Conservation (phyloP, 1,140 invertebrate species). For the Lutraria rhynchaena region DNA sequence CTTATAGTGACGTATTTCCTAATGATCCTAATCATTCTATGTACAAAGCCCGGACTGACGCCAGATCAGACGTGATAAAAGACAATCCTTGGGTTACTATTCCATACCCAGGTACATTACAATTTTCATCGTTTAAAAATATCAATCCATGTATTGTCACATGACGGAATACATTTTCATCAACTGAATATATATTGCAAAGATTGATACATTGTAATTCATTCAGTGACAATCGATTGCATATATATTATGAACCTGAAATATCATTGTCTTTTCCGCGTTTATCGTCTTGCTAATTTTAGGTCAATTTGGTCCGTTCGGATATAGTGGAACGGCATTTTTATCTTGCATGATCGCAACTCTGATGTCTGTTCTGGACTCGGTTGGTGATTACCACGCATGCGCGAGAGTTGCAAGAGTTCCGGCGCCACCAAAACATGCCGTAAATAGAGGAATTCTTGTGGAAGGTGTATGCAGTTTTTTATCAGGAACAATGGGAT, state of each 20-base stretch:
- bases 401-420: conserved; percentile 75
- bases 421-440: conserved; percentile 74
- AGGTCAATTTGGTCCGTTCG: conserved; percentile 65
- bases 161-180: too few relatives aligned
- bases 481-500: conserved; percentile 91
- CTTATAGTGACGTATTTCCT: conserved; percentile 60
- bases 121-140: too few relatives aligned
- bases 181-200: too few relatives aligned
- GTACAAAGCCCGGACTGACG: conserved; percentile 72
- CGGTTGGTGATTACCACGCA: conserved; percentile 71
- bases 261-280: conserved; percentile 73
- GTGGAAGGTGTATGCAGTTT: conserved; percentile 93
- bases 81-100: conserved; percentile 70
- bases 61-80: conserved; percentile 59
- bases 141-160: too few relatives aligned
- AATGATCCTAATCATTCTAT: conserved; percentile 55
- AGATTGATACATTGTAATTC: too few relatives aligned
- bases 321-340: conserved; percentile 48
- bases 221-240: too few relatives aligned
- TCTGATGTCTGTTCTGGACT: conserved; percentile 68
- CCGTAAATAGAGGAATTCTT: conserved; percentile 86
- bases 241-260: too few relatives aligned
- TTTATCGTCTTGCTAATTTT: too few relatives aligned
- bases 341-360: conserved; percentile 60
- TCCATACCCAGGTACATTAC: conserved; percentile 70